phyloP scores from a whole-genome alignment of 2,888 invertebrate species.

The Tineola bisselliella region DNA sequence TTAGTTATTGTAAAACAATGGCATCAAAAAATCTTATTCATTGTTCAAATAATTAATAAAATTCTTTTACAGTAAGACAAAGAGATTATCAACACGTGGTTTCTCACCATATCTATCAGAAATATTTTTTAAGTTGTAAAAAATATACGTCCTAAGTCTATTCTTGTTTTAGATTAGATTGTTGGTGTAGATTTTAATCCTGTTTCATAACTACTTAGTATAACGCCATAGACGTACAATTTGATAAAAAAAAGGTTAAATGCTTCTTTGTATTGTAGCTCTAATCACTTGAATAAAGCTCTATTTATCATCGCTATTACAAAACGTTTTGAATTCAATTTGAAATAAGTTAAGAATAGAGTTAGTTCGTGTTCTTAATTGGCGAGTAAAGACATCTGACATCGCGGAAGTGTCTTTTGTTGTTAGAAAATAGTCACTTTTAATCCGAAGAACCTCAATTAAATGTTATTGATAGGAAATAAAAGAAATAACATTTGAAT shows the following conservation, averaged over 20 bases:
- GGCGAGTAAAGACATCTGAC: not conserved
- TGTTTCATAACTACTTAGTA: no score
- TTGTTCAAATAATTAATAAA: not conserved
- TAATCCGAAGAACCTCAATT: slow-evolving; percentile 7
- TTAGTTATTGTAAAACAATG: not conserved
- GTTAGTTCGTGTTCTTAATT: not conserved
- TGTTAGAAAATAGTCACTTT: not conserved
- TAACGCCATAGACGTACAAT: no score
- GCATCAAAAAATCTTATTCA: not conserved
- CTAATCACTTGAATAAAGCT: no score
- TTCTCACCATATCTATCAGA: not conserved
- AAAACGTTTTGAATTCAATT: not conserved
- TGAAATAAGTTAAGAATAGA: not conserved
- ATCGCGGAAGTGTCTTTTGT: slow-evolving; percentile 7
- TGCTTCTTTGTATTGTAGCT: no score
- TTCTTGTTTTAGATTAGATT: not conserved
- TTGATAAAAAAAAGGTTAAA: no score
- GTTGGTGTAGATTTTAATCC: no score
- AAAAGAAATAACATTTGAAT: not conserved
- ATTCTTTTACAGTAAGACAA: not conserved
- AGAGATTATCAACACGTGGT: not conserved
- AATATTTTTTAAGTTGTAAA: not conserved
- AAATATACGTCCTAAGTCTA: not conserved
- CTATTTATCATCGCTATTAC: not conserved
- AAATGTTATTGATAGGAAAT: not conserved